Evolutionary conservation across 2,113 vertebrate species (phyloP), one percentile per base, ranked within the genome.

Genomic region (Pycnonotus jocosus): DNA sequence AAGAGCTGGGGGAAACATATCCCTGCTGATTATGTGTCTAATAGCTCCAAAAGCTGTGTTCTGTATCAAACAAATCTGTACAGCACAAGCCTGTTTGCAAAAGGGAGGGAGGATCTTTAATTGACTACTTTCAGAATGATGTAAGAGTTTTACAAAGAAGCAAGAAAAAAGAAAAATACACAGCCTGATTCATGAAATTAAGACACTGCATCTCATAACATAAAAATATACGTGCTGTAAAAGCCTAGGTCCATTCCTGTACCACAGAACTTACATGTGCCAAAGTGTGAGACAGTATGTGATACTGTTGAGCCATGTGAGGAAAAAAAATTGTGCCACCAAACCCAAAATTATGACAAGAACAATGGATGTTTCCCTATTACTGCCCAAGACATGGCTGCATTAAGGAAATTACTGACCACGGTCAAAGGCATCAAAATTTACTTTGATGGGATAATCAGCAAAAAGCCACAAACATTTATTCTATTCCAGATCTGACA

Each of bases 1-100:
- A 97, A 92, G 70, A 86, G 86, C 88, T 5, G 30, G 13, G 54
- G 54, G 35, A 81, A 91, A 93, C 58, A 50, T 64, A 88, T 94
- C 83, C 90, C 91, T 86, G 95, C 87, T 97, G 96, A 97, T 96
- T 95, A 90, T 51, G 84, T 53, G 60, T 51, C 48, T 79, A 95
- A 95, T 73, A 79, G 81, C 62, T 86, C 76, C 86, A 80, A 86
- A 89, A 84, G 57, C 82, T 51, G 62, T 53, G 83, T 23, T 94
- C 74, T 89, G 6, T 86, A 86, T 93, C 76, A 92, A 94, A 91
- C 40, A 95, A 85, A 92, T 84, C 73, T 87, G 66, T 37, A 51
- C 31, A 90, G 73, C 74, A 56, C 79, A 91, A 81, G 64, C 10
- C 14, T 80, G 54, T 62, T 95, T 96, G 89, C 66, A 88, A 62